Evolutionary conservation across 2,888 invertebrate species (phyloP).

Genomic region (Zygogramma bicolorata): DNA sequence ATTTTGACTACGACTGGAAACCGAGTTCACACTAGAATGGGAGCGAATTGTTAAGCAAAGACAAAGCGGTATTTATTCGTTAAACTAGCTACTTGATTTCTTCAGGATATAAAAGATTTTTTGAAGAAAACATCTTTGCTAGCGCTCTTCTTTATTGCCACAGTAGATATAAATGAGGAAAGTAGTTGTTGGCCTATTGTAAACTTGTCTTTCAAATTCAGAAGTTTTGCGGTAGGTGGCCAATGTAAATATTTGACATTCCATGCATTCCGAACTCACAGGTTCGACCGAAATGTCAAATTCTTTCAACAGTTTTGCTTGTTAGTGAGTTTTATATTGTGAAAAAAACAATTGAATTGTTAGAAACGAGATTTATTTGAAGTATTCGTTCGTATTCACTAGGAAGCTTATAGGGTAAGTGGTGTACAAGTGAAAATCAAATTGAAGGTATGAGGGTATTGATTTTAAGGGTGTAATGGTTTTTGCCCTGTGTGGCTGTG

Average conservation of each 20-base stretch:
- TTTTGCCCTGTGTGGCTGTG: conserved; percentile 23
- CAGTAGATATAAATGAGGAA: not conserved
- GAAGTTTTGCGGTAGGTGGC: conserved; percentile 73
- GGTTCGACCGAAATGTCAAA: conserved; percentile 82
- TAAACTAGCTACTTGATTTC: not conserved
- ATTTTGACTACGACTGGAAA: conserved; percentile 54
- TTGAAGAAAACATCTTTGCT: not conserved
- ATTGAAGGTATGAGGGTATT: conserved; percentile 57
- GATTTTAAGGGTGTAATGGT: conserved; percentile 44
- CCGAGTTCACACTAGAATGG: conserved; percentile 38
- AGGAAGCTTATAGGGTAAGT: conserved; percentile 38
- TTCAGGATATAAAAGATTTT: not conserved
- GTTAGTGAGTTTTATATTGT: conserved; percentile 62
- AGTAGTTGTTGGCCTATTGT: conserved; percentile 25
- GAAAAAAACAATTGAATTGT: conserved; percentile 48
- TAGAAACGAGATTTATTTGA: not conserved
- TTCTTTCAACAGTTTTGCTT: conserved; percentile 68
- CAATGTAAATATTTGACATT: conserved; percentile 78
- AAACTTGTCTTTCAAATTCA: conserved; percentile 54
- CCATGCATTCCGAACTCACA: conserved; percentile 75
- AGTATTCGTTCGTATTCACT: not conserved
- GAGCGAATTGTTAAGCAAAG: not conserved
- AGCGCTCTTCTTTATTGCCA: no score
- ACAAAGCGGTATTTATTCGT: not conserved
- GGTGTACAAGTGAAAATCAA: conserved; percentile 24